These are phyloP conservation scores for Argynnis bischoffii DNA, from an alignment of 2,888 invertebrate species.

Conservation along the genomic window DNA sequence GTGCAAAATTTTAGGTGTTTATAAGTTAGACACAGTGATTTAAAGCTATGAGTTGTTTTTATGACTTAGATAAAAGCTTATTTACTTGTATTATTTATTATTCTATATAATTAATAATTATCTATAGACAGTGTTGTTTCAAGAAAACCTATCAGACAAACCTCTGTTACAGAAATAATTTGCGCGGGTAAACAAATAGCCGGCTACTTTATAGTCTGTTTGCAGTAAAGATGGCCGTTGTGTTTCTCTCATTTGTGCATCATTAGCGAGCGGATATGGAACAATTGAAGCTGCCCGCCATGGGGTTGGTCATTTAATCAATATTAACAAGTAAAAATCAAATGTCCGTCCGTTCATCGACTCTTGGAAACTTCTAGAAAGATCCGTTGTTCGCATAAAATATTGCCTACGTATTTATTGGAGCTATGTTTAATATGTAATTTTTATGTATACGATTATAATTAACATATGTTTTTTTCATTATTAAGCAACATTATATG, in stretches of 20 bases:
- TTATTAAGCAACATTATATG: no score
- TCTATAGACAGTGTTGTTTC: background rate
- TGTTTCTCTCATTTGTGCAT: constrained; percentile 46
- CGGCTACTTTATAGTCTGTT: constrained; percentile 23
- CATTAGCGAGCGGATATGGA: constrained; percentile 53
- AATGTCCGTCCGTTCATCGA: constrained; percentile 46
- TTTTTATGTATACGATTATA: no score
- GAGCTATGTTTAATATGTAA: no score
- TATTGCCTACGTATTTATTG: background rate
- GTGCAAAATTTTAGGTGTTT: no score
- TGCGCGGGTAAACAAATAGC: constrained; percentile 16
- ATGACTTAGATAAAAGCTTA: no score
- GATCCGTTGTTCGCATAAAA: constrained; percentile 9
- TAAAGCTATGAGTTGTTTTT: no score
- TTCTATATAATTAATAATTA: background rate
- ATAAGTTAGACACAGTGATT: no score
- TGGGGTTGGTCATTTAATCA: constrained; percentile 60
- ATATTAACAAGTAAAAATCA: constrained; percentile 61
- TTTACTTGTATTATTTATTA: no score
- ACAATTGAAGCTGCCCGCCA: constrained; percentile 51
- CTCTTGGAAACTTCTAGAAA: constrained; percentile 27
- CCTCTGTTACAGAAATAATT: constrained; percentile 18
- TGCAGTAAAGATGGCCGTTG: constrained; percentile 26
- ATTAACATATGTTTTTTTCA: no score
- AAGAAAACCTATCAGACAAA: background rate